Evolutionary conservation across 2,888 invertebrate genomes (phyloP).

Genomic region (Calameuta idolon): DNA sequence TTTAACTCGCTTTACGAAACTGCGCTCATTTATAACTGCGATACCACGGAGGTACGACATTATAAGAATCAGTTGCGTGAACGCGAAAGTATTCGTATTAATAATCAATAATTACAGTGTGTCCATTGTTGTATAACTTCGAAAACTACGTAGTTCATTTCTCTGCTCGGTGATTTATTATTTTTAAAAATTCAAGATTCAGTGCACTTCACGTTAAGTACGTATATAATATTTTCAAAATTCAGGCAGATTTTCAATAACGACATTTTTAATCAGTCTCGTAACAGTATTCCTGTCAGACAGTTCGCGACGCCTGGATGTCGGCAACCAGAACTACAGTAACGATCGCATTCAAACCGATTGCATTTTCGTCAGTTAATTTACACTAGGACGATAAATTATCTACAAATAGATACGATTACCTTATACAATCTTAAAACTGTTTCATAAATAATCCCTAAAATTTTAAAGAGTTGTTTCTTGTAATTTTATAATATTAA

Average conservation of each 20-base stretch:
- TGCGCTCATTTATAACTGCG: background rate
- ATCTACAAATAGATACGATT: background rate
- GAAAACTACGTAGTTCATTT: too few species aligned
- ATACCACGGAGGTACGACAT: background rate
- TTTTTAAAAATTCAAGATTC: too few species aligned
- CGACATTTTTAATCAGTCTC: too few species aligned
- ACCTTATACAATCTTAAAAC: background rate
- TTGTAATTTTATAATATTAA: background rate
- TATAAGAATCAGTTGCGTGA: background rate
- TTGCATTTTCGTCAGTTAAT: background rate
- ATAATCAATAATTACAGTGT: background rate
- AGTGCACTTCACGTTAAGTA: too few species aligned
- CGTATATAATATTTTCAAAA: too few species aligned
- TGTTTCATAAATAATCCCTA: background rate
- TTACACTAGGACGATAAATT: background rate
- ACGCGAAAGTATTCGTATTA: background rate
- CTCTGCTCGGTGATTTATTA: too few species aligned
- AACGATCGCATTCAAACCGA: background rate
- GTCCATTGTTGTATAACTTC: background rate
- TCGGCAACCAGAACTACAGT: background rate
- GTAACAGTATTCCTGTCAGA: background rate
- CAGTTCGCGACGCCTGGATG: background rate
- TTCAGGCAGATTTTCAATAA: too few species aligned
- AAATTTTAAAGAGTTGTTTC: background rate
- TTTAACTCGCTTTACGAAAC: background rate